These are phyloP conservation scores for Ashinkailepas kermadecensis DNA, from an alignment of 2,888 invertebrate species.

Conservation along the genomic window DNA sequence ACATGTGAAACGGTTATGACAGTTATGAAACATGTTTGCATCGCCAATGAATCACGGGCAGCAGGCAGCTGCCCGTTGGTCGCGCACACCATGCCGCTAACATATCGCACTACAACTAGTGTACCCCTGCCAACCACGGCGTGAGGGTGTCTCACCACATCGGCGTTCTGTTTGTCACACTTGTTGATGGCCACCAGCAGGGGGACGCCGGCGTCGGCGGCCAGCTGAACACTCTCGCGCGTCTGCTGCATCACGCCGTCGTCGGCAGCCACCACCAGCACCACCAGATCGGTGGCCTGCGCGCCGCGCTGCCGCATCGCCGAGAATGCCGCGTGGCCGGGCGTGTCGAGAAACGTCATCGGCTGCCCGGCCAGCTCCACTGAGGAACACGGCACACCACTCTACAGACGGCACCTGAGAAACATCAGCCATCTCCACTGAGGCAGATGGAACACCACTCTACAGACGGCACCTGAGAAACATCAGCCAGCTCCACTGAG, in stretches of 20 bases:
- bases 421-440: too few relatives aligned
- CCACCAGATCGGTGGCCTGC: constrained; percentile 84
- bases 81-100: too few relatives aligned
- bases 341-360: constrained; percentile 90
- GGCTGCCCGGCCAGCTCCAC: neutral
- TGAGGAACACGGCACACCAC: too few relatives aligned
- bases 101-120: too few relatives aligned
- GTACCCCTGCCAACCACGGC: neutral
- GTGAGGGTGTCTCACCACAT: constrained; percentile 52
- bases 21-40: too few relatives aligned
- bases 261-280: constrained; percentile 95
- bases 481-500: too few relatives aligned
- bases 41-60: too few relatives aligned
- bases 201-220: constrained; percentile 46
- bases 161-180: constrained; percentile 83
- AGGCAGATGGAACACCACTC: too few relatives aligned
- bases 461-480: too few relatives aligned
- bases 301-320: constrained; percentile 95
- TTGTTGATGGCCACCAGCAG: constrained; percentile 97
- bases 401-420: too few relatives aligned
- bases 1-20: too few relatives aligned
- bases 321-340: constrained; percentile 95
- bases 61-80: too few relatives aligned
- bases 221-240: constrained; percentile 28
- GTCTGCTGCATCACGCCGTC: constrained; percentile 99